Base-by-base conservation (phyloP, 2,888 invertebrate species). In the Amphipyra tragopoginis region DNA sequence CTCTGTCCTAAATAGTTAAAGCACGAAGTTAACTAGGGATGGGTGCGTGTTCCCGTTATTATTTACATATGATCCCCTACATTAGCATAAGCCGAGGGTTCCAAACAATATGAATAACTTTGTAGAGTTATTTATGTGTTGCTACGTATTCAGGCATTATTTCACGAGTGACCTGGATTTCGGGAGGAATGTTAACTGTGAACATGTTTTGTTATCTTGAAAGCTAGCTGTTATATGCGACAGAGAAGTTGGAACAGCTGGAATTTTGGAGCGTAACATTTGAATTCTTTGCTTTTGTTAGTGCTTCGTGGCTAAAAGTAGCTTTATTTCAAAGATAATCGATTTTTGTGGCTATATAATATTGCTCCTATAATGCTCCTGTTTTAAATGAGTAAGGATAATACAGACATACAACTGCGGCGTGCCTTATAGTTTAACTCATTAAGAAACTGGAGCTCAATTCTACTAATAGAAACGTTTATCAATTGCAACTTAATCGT, bases 101-200 rank as follows among this genome's bases (percentile, higher is more conserved):
- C 59, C 53, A 21, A 55, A 71, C 76, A 78, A 65, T 65, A 58
- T 71, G 72, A 78, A 79, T 75, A 75, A 75, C 61, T 70, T 66
- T 61, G 71, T 56, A 8, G 47, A 59, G 53, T 66, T 66, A 75
- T 76, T 72, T 72, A 79, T 72, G 58, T 45, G 62, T 60, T 40
- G 57, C 55, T 62, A 42, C 39, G 44, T 50, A 54, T 63, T 62
- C 72, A 14, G 49, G 51, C 59, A 65, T 72, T 74, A 65, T 60
- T 75, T 58, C 59, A 69, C 59, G 62, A 65, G 51, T 70, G 65
- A 63, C 62, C 72, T 65, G 75, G 50, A 70, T 58, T 65, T 63
- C 15, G 36, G 15, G 29, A 50, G 50, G 75, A 71, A 71, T 75
- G 72, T 71, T 71, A 34, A 47, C 38, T 57, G 72, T 33, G 50